phyloP scores from a whole-genome alignment of 1,140 invertebrate species.

The Drusus annulatus region DNA sequence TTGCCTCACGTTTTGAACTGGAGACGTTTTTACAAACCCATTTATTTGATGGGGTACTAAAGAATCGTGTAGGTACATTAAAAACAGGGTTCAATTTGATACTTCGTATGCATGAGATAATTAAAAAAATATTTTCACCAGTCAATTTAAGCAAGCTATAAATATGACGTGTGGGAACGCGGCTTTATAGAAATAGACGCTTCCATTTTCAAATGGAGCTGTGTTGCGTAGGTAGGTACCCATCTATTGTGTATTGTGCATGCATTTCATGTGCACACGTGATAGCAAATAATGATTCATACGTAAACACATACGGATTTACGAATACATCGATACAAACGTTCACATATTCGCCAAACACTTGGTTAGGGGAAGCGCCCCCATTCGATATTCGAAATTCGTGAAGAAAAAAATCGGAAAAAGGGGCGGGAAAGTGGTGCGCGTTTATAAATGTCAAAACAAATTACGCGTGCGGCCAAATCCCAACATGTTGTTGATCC shows the following conservation, averaged over 20 bases:
- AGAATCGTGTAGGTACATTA: no score
- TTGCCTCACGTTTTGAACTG: not conserved
- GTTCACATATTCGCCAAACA: conserved; percentile 31
- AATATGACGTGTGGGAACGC: no score
- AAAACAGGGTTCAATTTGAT: no score
- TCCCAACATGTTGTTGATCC: conserved; percentile 34
- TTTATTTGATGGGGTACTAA: no score
- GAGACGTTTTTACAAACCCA: no score
- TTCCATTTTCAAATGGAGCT: conserved; percentile 3
- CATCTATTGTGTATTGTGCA: not conserved
- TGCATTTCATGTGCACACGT: not conserved
- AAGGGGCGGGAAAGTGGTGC: conserved; percentile 52
- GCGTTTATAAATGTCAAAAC: conserved; percentile 60
- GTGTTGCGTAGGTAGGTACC: not conserved
- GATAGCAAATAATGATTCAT: conserved; percentile 24
- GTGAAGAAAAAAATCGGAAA: conserved; percentile 44
- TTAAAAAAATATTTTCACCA: no score
- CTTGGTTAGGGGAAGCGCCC: conserved; percentile 11
- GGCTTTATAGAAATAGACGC: not conserved
- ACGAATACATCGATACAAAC: conserved; percentile 3
- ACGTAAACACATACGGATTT: conserved; percentile 28
- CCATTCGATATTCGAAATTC: conserved; percentile 44
- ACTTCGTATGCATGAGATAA: no score
- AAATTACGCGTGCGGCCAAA: conserved; percentile 51
- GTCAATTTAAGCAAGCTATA: no score